These are phyloP conservation scores for Ceyx melanurus DNA, from an alignment of 2,113 vertebrate genomes.

Conservation along the genomic window DNA sequence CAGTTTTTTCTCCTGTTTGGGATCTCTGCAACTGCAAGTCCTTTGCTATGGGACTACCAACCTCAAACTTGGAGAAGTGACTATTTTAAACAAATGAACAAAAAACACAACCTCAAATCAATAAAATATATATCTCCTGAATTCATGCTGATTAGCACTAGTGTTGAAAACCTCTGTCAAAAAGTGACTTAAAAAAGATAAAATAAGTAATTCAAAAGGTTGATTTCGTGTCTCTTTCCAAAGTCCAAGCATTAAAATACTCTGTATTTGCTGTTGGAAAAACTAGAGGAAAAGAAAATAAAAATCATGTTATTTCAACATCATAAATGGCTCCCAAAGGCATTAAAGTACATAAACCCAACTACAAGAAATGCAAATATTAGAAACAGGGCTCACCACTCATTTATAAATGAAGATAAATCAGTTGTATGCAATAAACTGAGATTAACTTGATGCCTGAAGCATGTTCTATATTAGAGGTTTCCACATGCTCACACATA, in stretches of 20 bases:
- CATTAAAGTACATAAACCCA: constrained; percentile 52
- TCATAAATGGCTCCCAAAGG: constrained; percentile 35
- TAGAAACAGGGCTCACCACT: constrained; percentile 43
- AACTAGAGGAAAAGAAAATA: not conserved
- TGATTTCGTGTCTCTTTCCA: not conserved
- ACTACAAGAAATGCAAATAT: constrained; percentile 58
- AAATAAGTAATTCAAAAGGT: not conserved
- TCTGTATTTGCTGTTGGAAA: not conserved
- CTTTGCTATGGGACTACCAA: not conserved
- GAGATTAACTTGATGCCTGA: constrained; percentile 41
- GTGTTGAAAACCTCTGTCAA: not conserved
- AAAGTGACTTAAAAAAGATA: not conserved
- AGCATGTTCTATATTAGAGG: constrained; percentile 17
- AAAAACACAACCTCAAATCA: not conserved
- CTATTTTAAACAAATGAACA: not conserved
- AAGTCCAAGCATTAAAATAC: not conserved
- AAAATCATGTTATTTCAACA: not conserved
- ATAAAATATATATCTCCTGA: not conserved
- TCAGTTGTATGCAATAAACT: constrained; percentile 46
- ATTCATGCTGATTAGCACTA: not conserved
- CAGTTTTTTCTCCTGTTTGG: not conserved
- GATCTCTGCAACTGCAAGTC: not conserved
- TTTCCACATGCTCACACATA: not conserved
- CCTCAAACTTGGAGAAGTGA: not conserved
- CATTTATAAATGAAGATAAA: constrained; percentile 76